These are phyloP conservation scores for Rhamphomyia laevipes DNA, from an alignment of 2,888 invertebrate species.

Conservation along the genomic window DNA sequence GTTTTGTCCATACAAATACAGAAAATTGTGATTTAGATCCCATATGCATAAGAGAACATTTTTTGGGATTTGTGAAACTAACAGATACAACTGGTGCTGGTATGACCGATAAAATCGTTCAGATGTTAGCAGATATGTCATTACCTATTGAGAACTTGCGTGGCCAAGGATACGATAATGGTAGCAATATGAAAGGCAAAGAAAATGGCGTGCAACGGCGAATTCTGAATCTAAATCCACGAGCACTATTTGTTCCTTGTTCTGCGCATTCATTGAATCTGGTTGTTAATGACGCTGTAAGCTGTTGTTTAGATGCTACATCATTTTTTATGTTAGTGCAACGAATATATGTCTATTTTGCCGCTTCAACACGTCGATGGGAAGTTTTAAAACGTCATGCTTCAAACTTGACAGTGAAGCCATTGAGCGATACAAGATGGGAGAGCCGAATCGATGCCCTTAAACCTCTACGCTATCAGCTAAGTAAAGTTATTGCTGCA, in stretches of 20 bases:
- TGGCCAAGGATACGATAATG: constrained; percentile 22
- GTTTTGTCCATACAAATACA: background rate
- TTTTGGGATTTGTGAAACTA: background rate
- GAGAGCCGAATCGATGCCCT: constrained; percentile 3
- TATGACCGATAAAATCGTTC: constrained; percentile 5
- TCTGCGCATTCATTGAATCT: constrained; percentile 20
- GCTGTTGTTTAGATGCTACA: constrained; percentile 13
- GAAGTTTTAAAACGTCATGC: constrained; percentile 7
- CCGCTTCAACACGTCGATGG: constrained; percentile 17
- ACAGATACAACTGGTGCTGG: constrained; percentile 4
- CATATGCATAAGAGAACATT: background rate
- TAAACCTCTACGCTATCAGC: background rate
- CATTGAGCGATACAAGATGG: constrained; percentile 7
- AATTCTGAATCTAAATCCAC: constrained; percentile 17
- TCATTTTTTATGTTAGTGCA: constrained; percentile 19
- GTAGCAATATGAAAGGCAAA: constrained; percentile 21
- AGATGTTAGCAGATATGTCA: background rate
- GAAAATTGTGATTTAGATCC: background rate
- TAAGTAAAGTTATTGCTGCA: background rate
- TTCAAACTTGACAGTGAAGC: constrained; percentile 6
- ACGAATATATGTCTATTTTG: constrained; percentile 20
- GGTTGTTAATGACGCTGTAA: constrained; percentile 22
- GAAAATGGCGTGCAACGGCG: constrained; percentile 19
- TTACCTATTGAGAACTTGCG: background rate
- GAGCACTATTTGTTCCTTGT: constrained; percentile 22